Evolutionary conservation across 2,797 vertebrate species (phyloP).

Genomic region (Sebastes trivittatus): DNA sequence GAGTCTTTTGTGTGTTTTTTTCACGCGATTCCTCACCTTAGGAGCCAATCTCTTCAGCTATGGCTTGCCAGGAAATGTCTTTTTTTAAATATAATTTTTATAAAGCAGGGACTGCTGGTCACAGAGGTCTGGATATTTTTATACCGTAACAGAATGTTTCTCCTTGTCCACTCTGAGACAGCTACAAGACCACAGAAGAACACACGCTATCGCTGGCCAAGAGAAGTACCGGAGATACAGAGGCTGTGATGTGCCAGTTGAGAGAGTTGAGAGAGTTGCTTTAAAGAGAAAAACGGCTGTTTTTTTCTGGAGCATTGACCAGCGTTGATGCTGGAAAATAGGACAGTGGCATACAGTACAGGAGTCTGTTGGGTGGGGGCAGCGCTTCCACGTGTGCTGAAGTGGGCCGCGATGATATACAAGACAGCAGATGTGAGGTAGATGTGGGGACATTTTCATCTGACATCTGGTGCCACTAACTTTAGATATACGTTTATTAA

Average conservation of each 20-base stretch:
- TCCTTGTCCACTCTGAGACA: conserved; percentile 26
- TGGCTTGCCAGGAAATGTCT: conserved; percentile 14
- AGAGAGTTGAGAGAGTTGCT: conserved; percentile 10
- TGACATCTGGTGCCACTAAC: background rate
- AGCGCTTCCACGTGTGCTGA: background rate
- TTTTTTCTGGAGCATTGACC: conserved; percentile 46
- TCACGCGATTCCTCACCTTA: background rate
- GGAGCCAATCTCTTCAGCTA: background rate
- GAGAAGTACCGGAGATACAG: conserved; percentile 1
- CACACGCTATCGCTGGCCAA: background rate
- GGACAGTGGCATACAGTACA: conserved; percentile 34
- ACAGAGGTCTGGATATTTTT: conserved; percentile 52
- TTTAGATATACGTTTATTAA: background rate
- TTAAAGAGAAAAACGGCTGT: conserved; percentile 12
- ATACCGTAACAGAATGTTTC: conserved; percentile 17
- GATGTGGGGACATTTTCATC: background rate
- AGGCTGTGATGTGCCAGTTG: conserved; percentile 24
- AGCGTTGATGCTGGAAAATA: conserved; percentile 42
- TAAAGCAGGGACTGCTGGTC: conserved; percentile 32
- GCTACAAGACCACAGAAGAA: conserved; percentile 30
- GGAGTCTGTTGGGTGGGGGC: background rate
- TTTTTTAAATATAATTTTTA: conserved; percentile 14
- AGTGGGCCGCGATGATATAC: background rate
- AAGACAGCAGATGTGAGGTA: background rate
- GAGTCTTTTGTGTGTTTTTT: conserved; percentile 13